Evolutionary conservation across 2,888 invertebrate species (phyloP).

Genomic region (Xestia rhomboidea): DNA sequence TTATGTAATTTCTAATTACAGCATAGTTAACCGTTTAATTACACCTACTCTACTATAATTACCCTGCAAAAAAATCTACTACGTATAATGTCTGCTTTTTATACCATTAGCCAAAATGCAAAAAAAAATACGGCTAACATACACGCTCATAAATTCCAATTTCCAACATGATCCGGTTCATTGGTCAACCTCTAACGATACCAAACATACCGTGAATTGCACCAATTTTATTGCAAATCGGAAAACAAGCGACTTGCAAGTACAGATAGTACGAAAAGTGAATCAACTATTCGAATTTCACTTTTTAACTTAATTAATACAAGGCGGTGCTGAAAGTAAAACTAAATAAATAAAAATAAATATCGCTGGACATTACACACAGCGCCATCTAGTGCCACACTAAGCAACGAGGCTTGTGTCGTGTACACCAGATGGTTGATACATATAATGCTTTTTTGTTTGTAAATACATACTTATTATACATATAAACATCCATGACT

Average conservation of each 20-base stretch:
- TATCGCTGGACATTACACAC: no score
- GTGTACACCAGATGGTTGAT: no score
- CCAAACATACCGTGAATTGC: constrained; percentile 21
- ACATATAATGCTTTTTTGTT: no score
- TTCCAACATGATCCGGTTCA: constrained; percentile 30
- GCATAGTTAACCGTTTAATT: background rate
- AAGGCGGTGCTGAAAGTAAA: background rate
- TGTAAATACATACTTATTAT: no score
- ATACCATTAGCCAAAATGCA: background rate
- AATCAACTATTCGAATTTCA: background rate
- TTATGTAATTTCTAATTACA: background rate
- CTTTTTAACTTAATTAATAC: background rate
- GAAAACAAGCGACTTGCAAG: constrained; percentile 19
- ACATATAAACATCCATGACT: no score
- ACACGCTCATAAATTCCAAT: background rate
- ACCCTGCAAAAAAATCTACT: background rate
- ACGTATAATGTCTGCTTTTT: background rate
- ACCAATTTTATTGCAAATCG: constrained; percentile 33
- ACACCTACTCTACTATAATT: background rate
- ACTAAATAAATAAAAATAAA: no score
- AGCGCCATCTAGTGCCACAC: no score
- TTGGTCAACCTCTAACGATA: constrained; percentile 33
- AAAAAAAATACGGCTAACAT: background rate
- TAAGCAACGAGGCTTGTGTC: no score
- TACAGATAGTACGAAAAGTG: background rate